These are phyloP conservation scores for Calliphora vomitoria DNA, from an alignment of 2,888 invertebrate species.

Conservation along the genomic window DNA sequence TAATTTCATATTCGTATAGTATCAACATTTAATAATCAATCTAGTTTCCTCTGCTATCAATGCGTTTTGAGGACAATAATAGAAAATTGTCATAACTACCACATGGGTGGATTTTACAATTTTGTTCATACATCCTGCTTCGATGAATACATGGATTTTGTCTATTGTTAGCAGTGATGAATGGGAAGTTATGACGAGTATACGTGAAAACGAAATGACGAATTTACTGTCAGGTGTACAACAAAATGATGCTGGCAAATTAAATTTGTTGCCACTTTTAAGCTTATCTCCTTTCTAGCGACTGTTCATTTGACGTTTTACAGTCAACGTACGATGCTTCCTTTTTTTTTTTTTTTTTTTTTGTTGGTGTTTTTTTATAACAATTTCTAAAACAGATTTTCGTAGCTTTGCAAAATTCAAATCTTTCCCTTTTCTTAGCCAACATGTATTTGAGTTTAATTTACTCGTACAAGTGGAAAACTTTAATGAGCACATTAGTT, in stretches of 20 bases:
- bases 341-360: conserved; percentile 24
- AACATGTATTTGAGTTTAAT: conserved; percentile 49
- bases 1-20: conserved; percentile 18
- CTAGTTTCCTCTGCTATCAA: not conserved
- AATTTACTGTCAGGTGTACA: conserved; percentile 65
- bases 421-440: conserved; percentile 34
- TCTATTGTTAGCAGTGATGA: conserved; percentile 63
- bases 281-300: conserved; percentile 40
- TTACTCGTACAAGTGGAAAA: conserved; percentile 77
- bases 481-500: conserved; percentile 81
- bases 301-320: conserved; percentile 67
- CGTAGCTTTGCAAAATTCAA: not conserved
- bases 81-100: conserved; percentile 81
- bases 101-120: conserved; percentile 77
- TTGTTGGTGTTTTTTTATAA: too few species aligned
- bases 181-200: conserved; percentile 26
- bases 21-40: not conserved
- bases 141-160: conserved; percentile 62
- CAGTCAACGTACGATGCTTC: not conserved
- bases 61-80: conserved; percentile 45
- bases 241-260: conserved; percentile 50
- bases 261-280: conserved; percentile 58
- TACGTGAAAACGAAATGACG: not conserved
- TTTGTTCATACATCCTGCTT: conserved; percentile 14
- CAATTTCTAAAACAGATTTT: too few species aligned